Conservation (phyloP, 2,113 vertebrate genomes). For the Phalacrocorax aristotelis region DNA sequence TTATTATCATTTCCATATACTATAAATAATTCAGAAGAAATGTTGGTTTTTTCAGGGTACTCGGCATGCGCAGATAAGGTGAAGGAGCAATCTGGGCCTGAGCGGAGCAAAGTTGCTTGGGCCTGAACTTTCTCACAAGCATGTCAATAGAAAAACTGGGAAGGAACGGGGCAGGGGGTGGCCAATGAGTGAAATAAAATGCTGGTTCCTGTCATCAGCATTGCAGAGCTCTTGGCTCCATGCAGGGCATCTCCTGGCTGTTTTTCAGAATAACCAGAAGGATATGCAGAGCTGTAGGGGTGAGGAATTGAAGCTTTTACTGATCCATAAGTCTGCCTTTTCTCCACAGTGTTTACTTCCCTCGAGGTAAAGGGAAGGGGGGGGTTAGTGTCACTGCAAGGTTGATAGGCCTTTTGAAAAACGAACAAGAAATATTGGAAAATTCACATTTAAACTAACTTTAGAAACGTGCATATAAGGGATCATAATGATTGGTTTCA, state of each 20-base stretch:
- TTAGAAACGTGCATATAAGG: not conserved
- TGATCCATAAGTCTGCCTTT: not conserved
- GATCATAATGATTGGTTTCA: not conserved
- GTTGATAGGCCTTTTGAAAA: not conserved
- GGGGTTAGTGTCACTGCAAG: not conserved
- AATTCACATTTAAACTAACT: not conserved
- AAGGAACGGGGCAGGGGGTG: not conserved
- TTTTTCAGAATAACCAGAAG: constrained; percentile 4
- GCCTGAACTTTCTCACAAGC: not conserved
- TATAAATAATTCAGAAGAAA: constrained; percentile 56
- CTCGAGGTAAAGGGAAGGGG: not conserved
- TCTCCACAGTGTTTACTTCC: not conserved
- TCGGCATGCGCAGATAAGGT: not conserved
- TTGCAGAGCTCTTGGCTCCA: not conserved
- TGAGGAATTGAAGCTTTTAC: not conserved
- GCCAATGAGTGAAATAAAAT: not conserved
- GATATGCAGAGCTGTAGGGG: not conserved
- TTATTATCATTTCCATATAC: constrained; percentile 39
- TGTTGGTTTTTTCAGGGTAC: not conserved
- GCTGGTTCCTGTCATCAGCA: not conserved
- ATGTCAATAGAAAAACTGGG: not conserved
- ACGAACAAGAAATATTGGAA: not conserved
- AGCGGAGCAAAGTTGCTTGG: not conserved
- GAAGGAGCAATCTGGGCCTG: not conserved
- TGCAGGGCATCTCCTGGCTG: not conserved